phyloP scores from a whole-genome alignment of 1,140 invertebrate genomes.

The Augochlora pura region DNA sequence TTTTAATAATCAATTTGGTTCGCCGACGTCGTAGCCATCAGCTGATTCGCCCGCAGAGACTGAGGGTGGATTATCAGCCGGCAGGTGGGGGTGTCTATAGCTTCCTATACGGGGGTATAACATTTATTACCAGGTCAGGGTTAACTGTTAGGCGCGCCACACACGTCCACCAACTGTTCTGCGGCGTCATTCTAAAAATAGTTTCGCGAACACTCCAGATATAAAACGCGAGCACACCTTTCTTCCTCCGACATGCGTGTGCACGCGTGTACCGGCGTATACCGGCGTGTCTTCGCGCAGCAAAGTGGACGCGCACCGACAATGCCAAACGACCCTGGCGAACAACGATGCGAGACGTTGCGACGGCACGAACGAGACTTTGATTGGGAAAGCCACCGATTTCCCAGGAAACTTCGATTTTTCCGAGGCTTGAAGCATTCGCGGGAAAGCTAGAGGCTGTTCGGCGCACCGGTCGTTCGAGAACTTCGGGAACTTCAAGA shows the following conservation, averaged over 20 bases:
- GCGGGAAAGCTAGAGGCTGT: no score
- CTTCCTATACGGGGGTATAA: slow-evolving; percentile 65
- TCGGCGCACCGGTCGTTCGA: no score
- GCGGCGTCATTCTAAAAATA: slow-evolving; percentile 74
- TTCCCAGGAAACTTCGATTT: not conserved
- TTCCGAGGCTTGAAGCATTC: not conserved
- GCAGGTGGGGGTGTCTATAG: slow-evolving; percentile 52
- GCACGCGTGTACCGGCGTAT: not conserved
- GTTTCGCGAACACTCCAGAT: slow-evolving; percentile 68
- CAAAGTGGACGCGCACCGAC: no score
- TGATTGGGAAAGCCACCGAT: not conserved
- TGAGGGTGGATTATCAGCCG: slow-evolving; percentile 53
- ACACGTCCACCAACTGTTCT: slow-evolving; percentile 63
- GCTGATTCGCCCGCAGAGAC: slow-evolving; percentile 46
- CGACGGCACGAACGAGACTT: not conserved
- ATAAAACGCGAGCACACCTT: slow-evolving; percentile 66
- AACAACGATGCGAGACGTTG: no score
- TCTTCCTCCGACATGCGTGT: slow-evolving; percentile 41
- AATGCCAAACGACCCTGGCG: no score
- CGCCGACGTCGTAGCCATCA: slow-evolving; percentile 33
- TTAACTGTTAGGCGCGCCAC: slow-evolving; percentile 75
- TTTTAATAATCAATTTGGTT: slow-evolving; percentile 54
- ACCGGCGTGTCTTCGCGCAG: no score
- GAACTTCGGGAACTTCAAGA: no score
- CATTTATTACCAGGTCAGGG: slow-evolving; percentile 78